Conservation (phyloP, 2,888 invertebrate species). For the Heterodera filipjevi region DNA sequence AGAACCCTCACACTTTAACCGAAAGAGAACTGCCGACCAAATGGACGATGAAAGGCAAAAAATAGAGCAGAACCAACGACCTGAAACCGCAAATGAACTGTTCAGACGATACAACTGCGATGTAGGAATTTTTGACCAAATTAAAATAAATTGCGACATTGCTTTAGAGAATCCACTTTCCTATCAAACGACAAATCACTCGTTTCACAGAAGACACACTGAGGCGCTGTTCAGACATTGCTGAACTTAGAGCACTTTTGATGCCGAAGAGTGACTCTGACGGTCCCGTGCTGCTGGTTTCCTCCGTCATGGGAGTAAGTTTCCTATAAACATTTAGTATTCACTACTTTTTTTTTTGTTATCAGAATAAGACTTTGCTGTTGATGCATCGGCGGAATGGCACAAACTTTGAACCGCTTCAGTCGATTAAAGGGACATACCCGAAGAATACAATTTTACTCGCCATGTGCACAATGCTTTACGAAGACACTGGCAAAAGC, state of each 20-base stretch:
- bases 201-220: conserved; percentile 26
- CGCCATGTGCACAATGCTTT: conserved; percentile 38
- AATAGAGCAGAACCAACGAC: background rate
- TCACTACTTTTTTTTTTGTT: background rate
- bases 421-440: conserved; percentile 26
- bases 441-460: conserved; percentile 44
- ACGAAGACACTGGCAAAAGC: conserved; percentile 21
- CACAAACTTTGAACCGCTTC: background rate
- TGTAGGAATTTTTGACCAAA: too few species aligned
- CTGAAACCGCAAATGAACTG: background rate
- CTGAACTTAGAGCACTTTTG: conserved; percentile 27
- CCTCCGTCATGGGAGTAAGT: background rate
- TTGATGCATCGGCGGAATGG: conserved; percentile 22
- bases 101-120: background rate
- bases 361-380: background rate
- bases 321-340: background rate
- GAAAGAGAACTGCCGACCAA: background rate
- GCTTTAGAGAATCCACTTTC: conserved; percentile 25
- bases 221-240: background rate
- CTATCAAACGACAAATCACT: conserved; percentile 14
- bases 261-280: conserved; percentile 17
- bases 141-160: background rate
- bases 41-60: background rate
- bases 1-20: background rate
- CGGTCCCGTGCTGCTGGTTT: conserved; percentile 30